These are phyloP conservation scores for Goniozus legneri DNA, from an alignment of 1,140 invertebrate genomes.

Conservation along the genomic window DNA sequence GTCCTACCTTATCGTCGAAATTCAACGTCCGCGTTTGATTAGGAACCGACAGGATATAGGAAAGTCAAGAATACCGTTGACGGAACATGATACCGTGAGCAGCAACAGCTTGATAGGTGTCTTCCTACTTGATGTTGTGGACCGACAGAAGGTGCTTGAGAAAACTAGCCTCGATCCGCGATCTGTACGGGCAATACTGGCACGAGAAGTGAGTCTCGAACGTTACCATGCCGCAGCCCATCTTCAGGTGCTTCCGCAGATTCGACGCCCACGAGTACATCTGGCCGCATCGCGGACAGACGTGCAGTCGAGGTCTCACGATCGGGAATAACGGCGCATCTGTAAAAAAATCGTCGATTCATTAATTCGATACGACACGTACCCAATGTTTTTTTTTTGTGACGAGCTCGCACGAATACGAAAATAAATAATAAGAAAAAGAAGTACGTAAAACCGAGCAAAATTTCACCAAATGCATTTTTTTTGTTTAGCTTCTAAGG, in stretches of 20 bases:
- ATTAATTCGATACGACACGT: no score
- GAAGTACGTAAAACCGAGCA: no score
- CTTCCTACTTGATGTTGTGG: constrained; percentile 49
- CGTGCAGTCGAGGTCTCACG: constrained; percentile 46
- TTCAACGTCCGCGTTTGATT: no score
- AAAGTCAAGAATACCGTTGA: not conserved
- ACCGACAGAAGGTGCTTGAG: constrained; percentile 50
- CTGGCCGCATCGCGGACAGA: constrained; percentile 52
- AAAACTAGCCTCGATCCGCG: constrained; percentile 52
- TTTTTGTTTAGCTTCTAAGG: no score
- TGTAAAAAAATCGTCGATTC: constrained; percentile 38
- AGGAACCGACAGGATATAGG: no score
- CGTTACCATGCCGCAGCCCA: constrained; percentile 49
- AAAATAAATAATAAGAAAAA: no score
- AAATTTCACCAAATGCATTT: no score
- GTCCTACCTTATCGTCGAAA: no score
- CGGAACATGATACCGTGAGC: not conserved
- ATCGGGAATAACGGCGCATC: constrained; percentile 49
- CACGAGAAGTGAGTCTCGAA: constrained; percentile 58
- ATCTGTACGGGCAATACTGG: constrained; percentile 56
- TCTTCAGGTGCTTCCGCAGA: constrained; percentile 50
- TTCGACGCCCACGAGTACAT: constrained; percentile 57
- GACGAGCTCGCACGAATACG: no score
- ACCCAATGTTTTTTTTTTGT: no score
- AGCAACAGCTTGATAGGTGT: not conserved